Evolutionary conservation across 92 coral and sea anemone species (phyloP), one percentile per base, ranked within the genome.

Genomic region (Paramuricea clavata): DNA sequence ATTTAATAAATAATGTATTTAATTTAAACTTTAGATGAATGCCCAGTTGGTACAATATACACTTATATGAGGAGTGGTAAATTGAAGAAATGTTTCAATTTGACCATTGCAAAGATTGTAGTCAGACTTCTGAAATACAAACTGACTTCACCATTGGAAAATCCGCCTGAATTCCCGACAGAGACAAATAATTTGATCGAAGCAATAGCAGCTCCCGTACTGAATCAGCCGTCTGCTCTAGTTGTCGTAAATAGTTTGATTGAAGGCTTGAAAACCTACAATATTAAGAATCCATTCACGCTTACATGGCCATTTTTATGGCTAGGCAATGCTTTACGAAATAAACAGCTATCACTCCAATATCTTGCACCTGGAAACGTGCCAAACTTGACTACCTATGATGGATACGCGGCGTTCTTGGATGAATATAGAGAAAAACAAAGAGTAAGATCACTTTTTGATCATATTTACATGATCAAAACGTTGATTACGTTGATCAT

Each of bases 21-120:
- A 10, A 39, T 39, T 39, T 10, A 39, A 39, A 39, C 10, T 4
- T 39, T 10, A 39, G 44, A 39, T 10, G 44, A 39, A 4, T 65
- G 72, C 22, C 72, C 72, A n/a, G 72, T 65, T 65, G 72, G 72
- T 33, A 65, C 72, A 65, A 19, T 65, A 5, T 65, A 28, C 39
- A 65, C 1, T 0, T 65, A 65, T 31, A 27, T 12, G 6, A 28
- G 4, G 72, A 33, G 32, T 22, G 32, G 32, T 21, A 60, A 60
- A 60, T 26, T 65, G 41, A 65, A 65, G 72, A 65, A 65, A 65
- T 65, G 72, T 65, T 65, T 65, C 72, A 10, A 30, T 26, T 65
- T 25, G 21, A 19, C 8, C 72, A 19, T 33, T 16, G 23, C 10
- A 19, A 65, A 65, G 22, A 33, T 65, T 65, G 15, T 31, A 17